phyloP scores from a whole-genome alignment of 2,113 vertebrate species.

The Engraulis encrasicolus region DNA sequence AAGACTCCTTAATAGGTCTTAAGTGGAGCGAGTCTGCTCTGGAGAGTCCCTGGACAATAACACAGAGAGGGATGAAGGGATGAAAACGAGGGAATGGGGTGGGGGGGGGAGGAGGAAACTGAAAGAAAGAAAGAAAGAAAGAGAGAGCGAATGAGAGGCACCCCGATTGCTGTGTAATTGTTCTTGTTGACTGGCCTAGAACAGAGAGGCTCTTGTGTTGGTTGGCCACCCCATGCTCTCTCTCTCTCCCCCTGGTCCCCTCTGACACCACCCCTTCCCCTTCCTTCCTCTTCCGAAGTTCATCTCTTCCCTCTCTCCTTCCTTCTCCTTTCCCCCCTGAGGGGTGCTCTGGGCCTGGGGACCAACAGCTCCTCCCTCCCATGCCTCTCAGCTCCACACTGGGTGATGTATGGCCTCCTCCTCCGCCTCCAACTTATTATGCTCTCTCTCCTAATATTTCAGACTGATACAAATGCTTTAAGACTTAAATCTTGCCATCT shows the following conservation, averaged over 20 bases:
- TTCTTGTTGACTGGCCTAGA: constrained; percentile 61
- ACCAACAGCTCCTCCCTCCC: background rate
- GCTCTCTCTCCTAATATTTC: constrained; percentile 35
- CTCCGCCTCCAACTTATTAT: constrained; percentile 11
- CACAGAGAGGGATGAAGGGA: background rate
- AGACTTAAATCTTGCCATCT: background rate
- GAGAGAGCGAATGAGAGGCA: constrained; percentile 15
- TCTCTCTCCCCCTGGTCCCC: constrained; percentile 73
- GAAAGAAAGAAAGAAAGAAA: background rate
- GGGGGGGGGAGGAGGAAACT: background rate
- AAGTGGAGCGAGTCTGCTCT: background rate
- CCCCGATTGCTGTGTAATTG: constrained; percentile 55
- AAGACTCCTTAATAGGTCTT: constrained; percentile 36
- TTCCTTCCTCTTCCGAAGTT: constrained; percentile 17
- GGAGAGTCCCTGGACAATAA: background rate
- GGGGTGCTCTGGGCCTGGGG: background rate
- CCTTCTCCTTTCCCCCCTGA: background rate
- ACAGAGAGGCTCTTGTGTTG: constrained; percentile 76
- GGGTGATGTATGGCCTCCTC: background rate
- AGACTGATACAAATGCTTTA: background rate
- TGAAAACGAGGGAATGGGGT: too few species aligned
- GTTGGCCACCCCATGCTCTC: constrained; percentile 40
- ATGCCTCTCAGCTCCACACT: constrained; percentile 9
- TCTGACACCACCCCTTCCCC: constrained; percentile 57
- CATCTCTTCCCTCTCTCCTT: background rate